Evolutionary conservation across 1,140 invertebrate species (phyloP), one percentile per base, ranked within the genome.

Genomic region (Tetranychus cinnabarinus): DNA sequence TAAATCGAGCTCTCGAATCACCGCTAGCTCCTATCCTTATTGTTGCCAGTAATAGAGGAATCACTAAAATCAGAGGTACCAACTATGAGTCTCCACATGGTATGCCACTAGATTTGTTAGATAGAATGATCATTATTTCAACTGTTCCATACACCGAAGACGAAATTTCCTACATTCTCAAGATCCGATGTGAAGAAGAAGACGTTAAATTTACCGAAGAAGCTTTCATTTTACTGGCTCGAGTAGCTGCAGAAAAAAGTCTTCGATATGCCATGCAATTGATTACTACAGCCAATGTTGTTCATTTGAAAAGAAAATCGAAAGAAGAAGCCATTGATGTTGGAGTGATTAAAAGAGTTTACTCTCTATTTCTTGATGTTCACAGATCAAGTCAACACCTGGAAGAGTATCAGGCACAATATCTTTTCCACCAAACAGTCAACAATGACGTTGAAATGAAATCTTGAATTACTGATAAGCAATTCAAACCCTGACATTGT

Each of bases 31-130:
- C 95, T 0, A 83, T 98, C 35, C 82, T 98, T 2, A 91, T 98
- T 8, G 96, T 97, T 87, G 95, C 95, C 1, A 97, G 93, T n/a
- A 98, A 99, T 74, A 79, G 92, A 65, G 93, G 92, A 59, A 92
- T 97, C 52, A 96, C 92, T 0, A 81, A 82, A 63, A 97, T 99
- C 66, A 78, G 95, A 61, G 95, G 92, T 34, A 97, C 93, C 10
- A 84, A 86, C 65, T 90, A 95, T 71, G 79, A 79, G 62, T 88
- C 87, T 63, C 92, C 95, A 1, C 95, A 98, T 74, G 95, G 91
- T 12, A 86, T 98, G 56, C 95, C 95, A 0, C 81, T 96, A 59
- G 95, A 99, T 78, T 73, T 99, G 52, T 74, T 99, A 1, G 95
- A 98, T 76, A 77, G 95, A 62, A 86, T 97, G 58, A 98, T 98